Evolutionary conservation across 2,888 invertebrate genomes (phyloP).

Genomic region (Pimpla rufipes): DNA sequence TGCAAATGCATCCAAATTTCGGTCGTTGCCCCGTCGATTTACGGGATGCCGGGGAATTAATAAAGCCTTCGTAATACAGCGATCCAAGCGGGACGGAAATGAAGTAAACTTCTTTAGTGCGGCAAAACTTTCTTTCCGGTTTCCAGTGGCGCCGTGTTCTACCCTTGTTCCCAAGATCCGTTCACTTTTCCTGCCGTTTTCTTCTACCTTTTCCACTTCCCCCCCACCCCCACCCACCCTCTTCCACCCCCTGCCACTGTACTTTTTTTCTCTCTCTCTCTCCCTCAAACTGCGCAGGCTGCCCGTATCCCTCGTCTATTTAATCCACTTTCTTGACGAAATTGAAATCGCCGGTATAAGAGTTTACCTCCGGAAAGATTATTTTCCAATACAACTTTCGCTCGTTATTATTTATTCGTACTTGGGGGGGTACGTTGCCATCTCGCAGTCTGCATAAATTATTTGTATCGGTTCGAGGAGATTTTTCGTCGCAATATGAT

Average conservation of each 20-base stretch:
- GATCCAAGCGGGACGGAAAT: slow-evolving; percentile 60
- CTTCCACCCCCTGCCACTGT: background rate
- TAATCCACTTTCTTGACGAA: slow-evolving; percentile 51
- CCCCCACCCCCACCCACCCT: background rate
- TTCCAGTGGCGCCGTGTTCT: slow-evolving; percentile 35
- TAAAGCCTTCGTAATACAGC: slow-evolving; percentile 55
- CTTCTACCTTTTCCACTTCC: background rate
- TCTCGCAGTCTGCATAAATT: slow-evolving; percentile 22
- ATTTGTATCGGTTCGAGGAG: background rate
- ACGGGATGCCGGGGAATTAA: slow-evolving; percentile 50
- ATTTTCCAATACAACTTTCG: slow-evolving; percentile 37
- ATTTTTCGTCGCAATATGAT: background rate
- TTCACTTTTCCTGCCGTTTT: slow-evolving; percentile 50
- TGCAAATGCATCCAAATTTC: background rate
- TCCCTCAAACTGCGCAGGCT: slow-evolving; percentile 31
- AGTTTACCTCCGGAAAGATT: slow-evolving; percentile 11
- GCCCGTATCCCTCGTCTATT: slow-evolving; percentile 44
- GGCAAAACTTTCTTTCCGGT: slow-evolving; percentile 52
- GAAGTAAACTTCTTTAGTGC: slow-evolving; percentile 42
- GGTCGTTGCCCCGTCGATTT: background rate
- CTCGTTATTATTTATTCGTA: slow-evolving; percentile 19
- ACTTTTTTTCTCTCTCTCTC: slow-evolving; percentile 13
- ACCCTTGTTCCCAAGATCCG: slow-evolving; percentile 42
- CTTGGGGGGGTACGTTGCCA: background rate
- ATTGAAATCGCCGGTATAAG: slow-evolving; percentile 57